Percentiles rank a stretch among this genome's conserved stretches.
These are phyloP conservation scores for Acleris laterana DNA, from an alignment of 2,888 invertebrate species.

Conservation along the genomic window DNA sequence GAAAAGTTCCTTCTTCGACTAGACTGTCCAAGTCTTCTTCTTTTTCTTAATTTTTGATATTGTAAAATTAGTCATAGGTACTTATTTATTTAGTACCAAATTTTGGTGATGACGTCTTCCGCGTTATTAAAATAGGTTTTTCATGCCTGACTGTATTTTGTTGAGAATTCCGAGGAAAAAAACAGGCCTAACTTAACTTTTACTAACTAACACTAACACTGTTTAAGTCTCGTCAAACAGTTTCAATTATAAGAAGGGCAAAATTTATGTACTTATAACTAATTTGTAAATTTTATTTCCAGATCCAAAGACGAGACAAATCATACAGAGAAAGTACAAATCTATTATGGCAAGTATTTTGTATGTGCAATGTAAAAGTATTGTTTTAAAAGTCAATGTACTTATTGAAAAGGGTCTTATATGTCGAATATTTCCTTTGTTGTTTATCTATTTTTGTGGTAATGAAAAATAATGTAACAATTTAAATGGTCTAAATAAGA, in stretches of 20 bases:
- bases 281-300: conserved; percentile 64
- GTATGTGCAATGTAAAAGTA: neutral
- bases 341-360: conserved; percentile 95
- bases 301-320: conserved; percentile 99
- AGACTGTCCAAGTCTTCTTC: too few species aligned
- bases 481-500: neutral
- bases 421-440: neutral
- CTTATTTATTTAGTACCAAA: too few species aligned
- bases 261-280: neutral
- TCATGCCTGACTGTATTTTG: too few species aligned
- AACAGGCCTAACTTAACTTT: too few species aligned
- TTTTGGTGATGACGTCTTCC: too few species aligned
- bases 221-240: too few species aligned
- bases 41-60: too few species aligned
- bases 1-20: conserved; percentile 1
- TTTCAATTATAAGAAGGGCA: too few species aligned
- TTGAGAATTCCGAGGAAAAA: too few species aligned
- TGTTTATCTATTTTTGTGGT: neutral
- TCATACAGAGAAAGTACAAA: conserved; percentile 98
- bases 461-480: neutral
- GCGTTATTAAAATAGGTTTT: too few species aligned
- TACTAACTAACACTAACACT: too few species aligned
- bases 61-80: too few species aligned
- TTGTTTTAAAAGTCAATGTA: conserved; percentile 6
- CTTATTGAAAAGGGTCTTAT: conserved; percentile 8